phyloP scores from a whole-genome alignment of 2,888 invertebrate genomes.

The Metalampra italica region DNA sequence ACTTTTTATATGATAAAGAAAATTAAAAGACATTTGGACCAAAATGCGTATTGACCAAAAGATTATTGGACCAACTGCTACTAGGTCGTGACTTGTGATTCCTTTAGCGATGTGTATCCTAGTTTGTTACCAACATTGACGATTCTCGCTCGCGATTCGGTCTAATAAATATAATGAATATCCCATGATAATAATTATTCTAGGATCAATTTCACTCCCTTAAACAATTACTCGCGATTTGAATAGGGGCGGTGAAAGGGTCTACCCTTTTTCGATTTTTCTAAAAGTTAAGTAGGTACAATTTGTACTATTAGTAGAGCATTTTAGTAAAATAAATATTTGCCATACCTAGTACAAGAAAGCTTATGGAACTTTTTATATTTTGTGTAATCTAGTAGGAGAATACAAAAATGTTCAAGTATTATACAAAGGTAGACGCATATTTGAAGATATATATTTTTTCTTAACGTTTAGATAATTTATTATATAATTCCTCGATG shows the following conservation, averaged over 20 bases:
- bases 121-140: not conserved
- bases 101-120: not conserved
- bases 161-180: not conserved
- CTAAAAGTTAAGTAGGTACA: slow-evolving; percentile 62
- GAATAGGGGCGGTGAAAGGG: slow-evolving; percentile 9
- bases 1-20: no score
- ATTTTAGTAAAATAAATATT: slow-evolving; percentile 46
- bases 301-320: slow-evolving; percentile 52
- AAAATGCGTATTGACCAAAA: no score
- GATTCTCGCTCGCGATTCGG: not conserved
- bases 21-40: no score
- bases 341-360: slow-evolving; percentile 31
- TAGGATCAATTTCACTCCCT: slow-evolving; percentile 8
- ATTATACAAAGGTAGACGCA: slow-evolving; percentile 44
- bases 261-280: slow-evolving; percentile 26
- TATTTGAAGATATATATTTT: slow-evolving; percentile 50
- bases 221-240: slow-evolving; percentile 2
- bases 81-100: not conserved
- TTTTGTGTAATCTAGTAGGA: slow-evolving; percentile 14
- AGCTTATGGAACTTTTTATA: slow-evolving; percentile 34
- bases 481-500: not conserved
- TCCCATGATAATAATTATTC: not conserved
- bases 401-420: slow-evolving; percentile 33
- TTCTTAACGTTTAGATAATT: slow-evolving; percentile 22
- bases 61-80: no score